phyloP scores from a whole-genome alignment of 2,113 vertebrate genomes.

The Coreoperca whiteheadi region DNA sequence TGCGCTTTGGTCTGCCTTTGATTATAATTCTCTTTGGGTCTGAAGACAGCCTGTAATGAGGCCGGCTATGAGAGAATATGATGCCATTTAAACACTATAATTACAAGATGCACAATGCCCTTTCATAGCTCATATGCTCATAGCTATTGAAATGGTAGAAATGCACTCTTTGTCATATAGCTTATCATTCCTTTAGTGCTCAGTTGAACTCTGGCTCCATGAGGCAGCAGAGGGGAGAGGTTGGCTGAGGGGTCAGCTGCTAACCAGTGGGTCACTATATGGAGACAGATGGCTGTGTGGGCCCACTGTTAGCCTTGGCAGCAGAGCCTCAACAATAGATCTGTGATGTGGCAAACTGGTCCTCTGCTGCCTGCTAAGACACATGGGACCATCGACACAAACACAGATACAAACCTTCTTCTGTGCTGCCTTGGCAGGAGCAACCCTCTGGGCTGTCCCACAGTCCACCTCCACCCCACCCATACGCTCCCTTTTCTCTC shows the following conservation, averaged over 20 bases:
- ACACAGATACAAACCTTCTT: slow-evolving; percentile 55
- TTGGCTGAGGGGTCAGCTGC: slow-evolving; percentile 33
- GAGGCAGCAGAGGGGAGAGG: slow-evolving; percentile 39
- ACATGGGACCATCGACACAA: slow-evolving; percentile 54
- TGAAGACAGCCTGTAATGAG: slow-evolving; percentile 44
- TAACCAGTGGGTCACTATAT: slow-evolving; percentile 49
- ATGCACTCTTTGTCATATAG: slow-evolving; percentile 26
- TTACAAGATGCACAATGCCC: slow-evolving; percentile 37
- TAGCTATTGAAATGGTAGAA: slow-evolving; percentile 50
- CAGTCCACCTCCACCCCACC: slow-evolving; percentile 10
- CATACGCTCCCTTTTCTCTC: not conserved
- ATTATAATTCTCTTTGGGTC: slow-evolving; percentile 47
- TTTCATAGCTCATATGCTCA: slow-evolving; percentile 34
- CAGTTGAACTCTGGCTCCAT: slow-evolving; percentile 45
- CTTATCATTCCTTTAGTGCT: slow-evolving; percentile 30
- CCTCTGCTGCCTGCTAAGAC: slow-evolving; percentile 35
- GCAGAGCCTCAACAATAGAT: slow-evolving; percentile 50
- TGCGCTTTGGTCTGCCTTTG: slow-evolving; percentile 28
- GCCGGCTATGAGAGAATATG: slow-evolving; percentile 27
- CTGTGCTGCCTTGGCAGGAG: slow-evolving; percentile 63
- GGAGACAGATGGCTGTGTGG: slow-evolving; percentile 66
- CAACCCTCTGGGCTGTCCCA: slow-evolving; percentile 17
- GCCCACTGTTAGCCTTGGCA: slow-evolving; percentile 58
- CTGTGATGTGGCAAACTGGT: slow-evolving; percentile 51
- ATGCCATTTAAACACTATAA: slow-evolving; percentile 48